phyloP scores from a whole-genome alignment of 2,797 vertebrate species.

The Arrhamphus sclerolepis region DNA sequence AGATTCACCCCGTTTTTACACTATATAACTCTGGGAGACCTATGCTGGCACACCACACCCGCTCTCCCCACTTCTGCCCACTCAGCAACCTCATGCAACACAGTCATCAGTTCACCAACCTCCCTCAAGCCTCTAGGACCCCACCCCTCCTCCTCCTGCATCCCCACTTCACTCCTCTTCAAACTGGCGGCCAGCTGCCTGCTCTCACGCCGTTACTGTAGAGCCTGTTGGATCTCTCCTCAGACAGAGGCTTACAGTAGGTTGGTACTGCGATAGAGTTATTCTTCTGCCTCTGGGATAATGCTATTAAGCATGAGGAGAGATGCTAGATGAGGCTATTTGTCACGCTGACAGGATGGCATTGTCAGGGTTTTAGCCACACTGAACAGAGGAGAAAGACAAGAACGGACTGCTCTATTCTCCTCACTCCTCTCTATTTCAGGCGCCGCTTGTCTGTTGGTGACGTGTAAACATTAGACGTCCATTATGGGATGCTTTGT shows the following conservation, averaged over 20 bases:
- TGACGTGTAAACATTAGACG: conserved; percentile 77
- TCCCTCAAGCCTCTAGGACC: conserved; percentile 28
- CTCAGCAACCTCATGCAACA: conserved; percentile 65
- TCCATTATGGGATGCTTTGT: conserved; percentile 76
- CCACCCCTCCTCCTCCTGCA: conserved; percentile 3
- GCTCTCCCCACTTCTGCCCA: conserved; percentile 32
- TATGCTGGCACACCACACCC: conserved; percentile 10
- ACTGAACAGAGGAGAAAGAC: conserved; percentile 65
- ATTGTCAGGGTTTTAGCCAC: conserved; percentile 77
- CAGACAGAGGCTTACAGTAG: conserved; percentile 55
- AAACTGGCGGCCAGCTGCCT: conserved; percentile 28
- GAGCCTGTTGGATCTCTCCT: conserved; percentile 39
- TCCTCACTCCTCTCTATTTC: conserved; percentile 64
- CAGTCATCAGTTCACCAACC: conserved; percentile 67
- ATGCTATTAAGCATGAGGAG: conserved; percentile 78
- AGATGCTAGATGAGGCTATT: conserved; percentile 78
- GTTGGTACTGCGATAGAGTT: conserved; percentile 74
- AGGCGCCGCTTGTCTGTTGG: conserved; percentile 59
- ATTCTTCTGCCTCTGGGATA: conserved; percentile 73
- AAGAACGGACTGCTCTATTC: conserved; percentile 65
- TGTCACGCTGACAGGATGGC: conserved; percentile 78
- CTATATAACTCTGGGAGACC: conserved; percentile 30
- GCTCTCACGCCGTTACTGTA: conserved; percentile 12
- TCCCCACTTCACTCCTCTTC: conserved; percentile 52
- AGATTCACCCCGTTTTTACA: conserved; percentile 15